These are phyloP conservation scores for Lethenteron reissneri DNA, from an alignment of 2,113 vertebrate genomes.

Conservation along the genomic window DNA sequence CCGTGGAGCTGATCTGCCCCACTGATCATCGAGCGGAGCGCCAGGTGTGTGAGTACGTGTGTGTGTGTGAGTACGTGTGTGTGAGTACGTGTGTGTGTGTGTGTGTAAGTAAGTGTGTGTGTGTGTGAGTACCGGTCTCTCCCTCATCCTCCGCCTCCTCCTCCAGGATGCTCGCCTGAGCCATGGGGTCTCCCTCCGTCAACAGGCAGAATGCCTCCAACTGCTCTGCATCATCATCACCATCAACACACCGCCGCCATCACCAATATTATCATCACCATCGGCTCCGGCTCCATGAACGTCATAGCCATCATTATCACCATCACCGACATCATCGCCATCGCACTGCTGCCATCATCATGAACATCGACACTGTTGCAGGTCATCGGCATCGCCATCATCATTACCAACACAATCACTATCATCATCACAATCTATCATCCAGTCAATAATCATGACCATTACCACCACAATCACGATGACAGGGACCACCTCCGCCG, in stretches of 20 bases:
- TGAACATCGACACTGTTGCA: too few species aligned
- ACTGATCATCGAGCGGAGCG: too few species aligned
- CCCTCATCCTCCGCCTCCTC: conserved; percentile 78
- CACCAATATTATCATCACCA: background rate
- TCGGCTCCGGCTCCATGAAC: background rate
- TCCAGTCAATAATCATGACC: too few species aligned
- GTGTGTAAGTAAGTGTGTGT: background rate
- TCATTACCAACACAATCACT: too few species aligned
- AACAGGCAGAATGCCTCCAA: conserved; percentile 82
- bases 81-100: background rate
- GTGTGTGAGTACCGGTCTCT: conserved; percentile 37
- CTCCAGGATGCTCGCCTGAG: conserved; percentile 65
- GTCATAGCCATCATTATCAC: background rate
- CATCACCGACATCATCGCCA: conserved; percentile 11
- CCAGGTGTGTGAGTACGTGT: too few species aligned
- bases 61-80: background rate
- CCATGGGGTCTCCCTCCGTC: conserved; percentile 84
- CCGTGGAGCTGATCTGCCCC: too few species aligned
- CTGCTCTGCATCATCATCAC: conserved; percentile 41
- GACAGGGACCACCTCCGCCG: too few species aligned
- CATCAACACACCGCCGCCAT: conserved; percentile 1
- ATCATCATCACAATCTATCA: too few species aligned
- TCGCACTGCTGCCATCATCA: background rate
- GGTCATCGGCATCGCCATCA: too few species aligned
- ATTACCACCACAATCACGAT: too few species aligned